These are phyloP conservation scores for Gobio occitaniae DNA, from an alignment of 2,797 vertebrate genomes.

Conservation along the genomic window DNA sequence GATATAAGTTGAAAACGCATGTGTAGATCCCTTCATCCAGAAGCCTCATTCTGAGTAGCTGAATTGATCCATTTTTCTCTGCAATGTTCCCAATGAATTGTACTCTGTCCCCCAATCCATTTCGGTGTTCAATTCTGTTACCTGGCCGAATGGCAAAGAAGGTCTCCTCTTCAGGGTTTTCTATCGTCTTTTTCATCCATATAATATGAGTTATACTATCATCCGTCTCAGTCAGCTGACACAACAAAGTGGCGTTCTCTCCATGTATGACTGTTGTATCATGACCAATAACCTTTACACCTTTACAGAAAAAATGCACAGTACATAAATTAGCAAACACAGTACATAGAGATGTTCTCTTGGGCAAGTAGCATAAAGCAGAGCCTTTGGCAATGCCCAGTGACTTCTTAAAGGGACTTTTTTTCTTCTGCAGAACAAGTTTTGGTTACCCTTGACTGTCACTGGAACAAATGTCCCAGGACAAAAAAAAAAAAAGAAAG, in stretches of 20 bases:
- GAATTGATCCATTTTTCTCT: conserved; percentile 12
- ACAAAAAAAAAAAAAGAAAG: no score
- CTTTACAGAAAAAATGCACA: not conserved
- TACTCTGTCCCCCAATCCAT: conserved; percentile 16
- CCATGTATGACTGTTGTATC: not conserved
- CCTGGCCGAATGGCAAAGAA: not conserved
- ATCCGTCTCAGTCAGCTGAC: not conserved
- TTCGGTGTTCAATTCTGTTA: accelerated
- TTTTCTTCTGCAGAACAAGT: no score
- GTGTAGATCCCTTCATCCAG: conserved; percentile 23
- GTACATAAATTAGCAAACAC: not conserved
- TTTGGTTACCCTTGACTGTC: no score
- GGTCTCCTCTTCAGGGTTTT: not conserved
- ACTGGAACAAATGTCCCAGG: no score
- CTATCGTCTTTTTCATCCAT: not conserved
- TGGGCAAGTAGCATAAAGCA: no score
- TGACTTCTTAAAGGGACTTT: no score
- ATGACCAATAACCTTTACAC: not conserved
- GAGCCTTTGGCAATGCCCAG: no score
- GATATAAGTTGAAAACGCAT: not conserved
- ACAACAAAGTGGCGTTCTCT: not conserved
- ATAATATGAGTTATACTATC: not conserved
- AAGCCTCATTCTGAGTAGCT: not conserved
- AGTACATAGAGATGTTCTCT: not conserved
- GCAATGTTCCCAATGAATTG: not conserved